A percentile compares a stretch with the other conserved stretches of the same genome.
These are phyloP conservation scores for Philaenus spumarius DNA, from an alignment of 1,140 invertebrate species.

Conservation along the genomic window DNA sequence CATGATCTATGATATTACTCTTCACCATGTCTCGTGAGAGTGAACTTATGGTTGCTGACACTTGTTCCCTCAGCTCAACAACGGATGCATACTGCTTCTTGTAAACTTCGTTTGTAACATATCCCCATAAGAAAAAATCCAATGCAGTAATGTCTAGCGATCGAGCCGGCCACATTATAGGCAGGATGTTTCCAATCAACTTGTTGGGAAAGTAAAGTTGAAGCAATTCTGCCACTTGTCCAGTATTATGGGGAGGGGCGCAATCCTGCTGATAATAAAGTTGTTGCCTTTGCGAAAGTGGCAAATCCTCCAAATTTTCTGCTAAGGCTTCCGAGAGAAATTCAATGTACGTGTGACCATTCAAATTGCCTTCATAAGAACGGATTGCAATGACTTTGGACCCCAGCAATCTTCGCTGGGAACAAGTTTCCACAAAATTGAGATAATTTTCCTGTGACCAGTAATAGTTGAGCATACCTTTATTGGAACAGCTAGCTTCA, in stretches of 20 bases:
- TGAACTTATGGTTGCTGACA: not conserved
- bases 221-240: not conserved
- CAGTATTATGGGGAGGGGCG: not conserved
- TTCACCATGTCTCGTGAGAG: no score
- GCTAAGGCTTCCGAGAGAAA: not conserved
- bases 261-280: not conserved
- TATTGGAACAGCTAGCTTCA: slow-evolving; percentile 4
- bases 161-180: not conserved
- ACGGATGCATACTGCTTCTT: not conserved
- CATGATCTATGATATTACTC: no score
- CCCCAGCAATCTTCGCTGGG: not conserved
- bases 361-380: slow-evolving; percentile 5
- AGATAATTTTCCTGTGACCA: not conserved
- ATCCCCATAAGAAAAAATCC: no score
- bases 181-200: not conserved
- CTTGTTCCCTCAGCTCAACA: not conserved
- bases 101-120: not conserved
- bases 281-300: not conserved
- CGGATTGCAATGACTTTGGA: not conserved
- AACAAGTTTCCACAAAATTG: not conserved
- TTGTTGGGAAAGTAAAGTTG: not conserved
- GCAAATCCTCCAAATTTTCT: not conserved
- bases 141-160: not conserved
- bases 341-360: not conserved
- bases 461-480: slow-evolving; percentile 1